Conservation (phyloP, 2,113 vertebrate species). For the Gorsachius goisagi region DNA sequence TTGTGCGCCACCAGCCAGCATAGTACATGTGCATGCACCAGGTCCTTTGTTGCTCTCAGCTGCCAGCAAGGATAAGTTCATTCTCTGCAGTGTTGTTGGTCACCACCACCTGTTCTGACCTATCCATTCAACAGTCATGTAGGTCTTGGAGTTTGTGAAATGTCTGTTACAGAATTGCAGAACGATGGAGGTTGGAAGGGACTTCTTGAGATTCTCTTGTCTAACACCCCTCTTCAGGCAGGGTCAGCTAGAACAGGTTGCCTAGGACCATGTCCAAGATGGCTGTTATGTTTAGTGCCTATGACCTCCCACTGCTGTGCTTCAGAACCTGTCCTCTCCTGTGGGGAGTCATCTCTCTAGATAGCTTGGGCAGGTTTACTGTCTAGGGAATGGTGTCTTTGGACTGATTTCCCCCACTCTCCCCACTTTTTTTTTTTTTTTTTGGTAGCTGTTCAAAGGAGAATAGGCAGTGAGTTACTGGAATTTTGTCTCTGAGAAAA, state of each 20-base stretch:
- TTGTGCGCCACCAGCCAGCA: accelerated
- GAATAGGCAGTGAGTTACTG: neutral
- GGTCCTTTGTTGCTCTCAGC: neutral
- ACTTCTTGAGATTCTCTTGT: neutral
- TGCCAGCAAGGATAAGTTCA: neutral
- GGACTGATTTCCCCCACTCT: neutral
- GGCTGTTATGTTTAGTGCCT: neutral
- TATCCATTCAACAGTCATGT: accelerated
- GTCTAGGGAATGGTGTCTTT: neutral
- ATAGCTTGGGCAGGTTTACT: neutral
- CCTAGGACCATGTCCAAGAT: neutral
- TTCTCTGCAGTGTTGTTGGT: neutral
- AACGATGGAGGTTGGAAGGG: neutral
- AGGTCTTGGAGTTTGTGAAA: neutral
- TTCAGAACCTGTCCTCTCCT: neutral
- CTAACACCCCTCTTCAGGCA: neutral
- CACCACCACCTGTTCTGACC: neutral
- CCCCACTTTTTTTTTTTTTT: too few species aligned
- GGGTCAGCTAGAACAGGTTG: neutral
- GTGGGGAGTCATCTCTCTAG: accelerated
- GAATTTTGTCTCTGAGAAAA: neutral
- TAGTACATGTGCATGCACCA: neutral
- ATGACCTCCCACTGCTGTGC: neutral
- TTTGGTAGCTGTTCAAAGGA: neutral
- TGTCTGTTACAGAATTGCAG: neutral